Conservation (phyloP, 2,888 invertebrate genomes). For the Leucoptera coffeella region DNA sequence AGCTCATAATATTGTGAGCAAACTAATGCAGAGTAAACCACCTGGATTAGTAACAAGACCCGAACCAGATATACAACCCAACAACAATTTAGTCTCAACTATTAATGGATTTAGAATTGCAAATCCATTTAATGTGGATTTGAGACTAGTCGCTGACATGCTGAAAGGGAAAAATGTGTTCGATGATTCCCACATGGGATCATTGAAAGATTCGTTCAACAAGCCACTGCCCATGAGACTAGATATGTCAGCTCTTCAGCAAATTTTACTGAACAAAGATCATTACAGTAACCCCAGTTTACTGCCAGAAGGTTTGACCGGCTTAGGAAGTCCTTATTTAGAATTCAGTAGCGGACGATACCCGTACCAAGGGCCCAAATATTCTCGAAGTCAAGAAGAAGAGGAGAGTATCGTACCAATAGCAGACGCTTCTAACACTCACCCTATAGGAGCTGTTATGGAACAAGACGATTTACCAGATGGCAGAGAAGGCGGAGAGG, state of each 20-base stretch:
- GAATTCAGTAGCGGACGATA: slow-evolving; percentile 26
- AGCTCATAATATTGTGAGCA: slow-evolving; percentile 23
- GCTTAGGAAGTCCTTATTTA: slow-evolving; percentile 21
- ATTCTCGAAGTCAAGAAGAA: slow-evolving; percentile 43
- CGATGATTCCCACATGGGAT: slow-evolving; percentile 24
- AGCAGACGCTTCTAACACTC: slow-evolving; percentile 29
- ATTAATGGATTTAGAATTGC: slow-evolving; percentile 46
- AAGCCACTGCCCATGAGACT: slow-evolving; percentile 24
- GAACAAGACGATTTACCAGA: slow-evolving; percentile 28
- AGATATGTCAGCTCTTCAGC: slow-evolving; percentile 30
- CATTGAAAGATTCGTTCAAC: slow-evolving; percentile 21
- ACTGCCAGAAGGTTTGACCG: slow-evolving; percentile 17
- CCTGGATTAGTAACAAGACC: slow-evolving; percentile 15
- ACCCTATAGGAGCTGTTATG: slow-evolving; percentile 42
- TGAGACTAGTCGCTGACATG: slow-evolving; percentile 40
- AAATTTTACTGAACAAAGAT: slow-evolving; percentile 26
- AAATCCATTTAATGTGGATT: slow-evolving; percentile 44
- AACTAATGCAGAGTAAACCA: slow-evolving; percentile 25
- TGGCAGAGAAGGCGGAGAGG: slow-evolving; percentile 20
- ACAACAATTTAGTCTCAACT: slow-evolving; percentile 22
- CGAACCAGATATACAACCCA: slow-evolving; percentile 21
- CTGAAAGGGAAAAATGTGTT: slow-evolving; percentile 29
- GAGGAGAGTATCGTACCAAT: slow-evolving; percentile 36
- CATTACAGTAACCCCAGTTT: slow-evolving; percentile 15
- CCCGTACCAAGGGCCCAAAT: slow-evolving; percentile 38